A percentile compares a stretch with the other conserved stretches of the same genome.
Conservation (phyloP, 1,140 invertebrate genomes). For the Luehdorfia chinensis region DNA sequence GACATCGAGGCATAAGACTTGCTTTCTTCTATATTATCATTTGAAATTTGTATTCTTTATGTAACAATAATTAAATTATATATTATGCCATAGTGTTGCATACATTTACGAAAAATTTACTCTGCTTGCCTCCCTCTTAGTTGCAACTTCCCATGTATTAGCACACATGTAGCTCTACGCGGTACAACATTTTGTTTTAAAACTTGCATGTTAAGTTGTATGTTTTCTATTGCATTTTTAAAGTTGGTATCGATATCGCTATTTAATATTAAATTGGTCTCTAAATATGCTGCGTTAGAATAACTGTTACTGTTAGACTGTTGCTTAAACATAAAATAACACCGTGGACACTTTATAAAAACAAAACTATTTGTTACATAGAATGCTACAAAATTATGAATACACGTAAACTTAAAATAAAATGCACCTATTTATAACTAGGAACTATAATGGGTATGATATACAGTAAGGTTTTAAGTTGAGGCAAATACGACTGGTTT, state of each 20-base stretch:
- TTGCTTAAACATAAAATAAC: slow-evolving; percentile 2
- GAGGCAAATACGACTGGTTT: too few relatives aligned
- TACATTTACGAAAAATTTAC: too few relatives aligned
- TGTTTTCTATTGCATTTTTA: not conserved
- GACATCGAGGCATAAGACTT: too few relatives aligned
- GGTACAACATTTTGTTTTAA: too few relatives aligned
- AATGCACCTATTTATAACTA: slow-evolving; percentile 48
- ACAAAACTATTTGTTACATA: slow-evolving; percentile 11
- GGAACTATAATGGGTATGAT: slow-evolving; percentile 34
- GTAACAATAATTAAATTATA: too few relatives aligned
- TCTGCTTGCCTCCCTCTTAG: too few relatives aligned
- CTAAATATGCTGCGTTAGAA: not conserved
- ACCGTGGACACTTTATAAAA: slow-evolving; percentile 17
- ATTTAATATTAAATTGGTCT: slow-evolving; percentile 4
- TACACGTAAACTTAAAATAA: slow-evolving; percentile 33
- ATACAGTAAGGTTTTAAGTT: slow-evolving; percentile 3
- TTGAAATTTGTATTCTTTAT: too few relatives aligned
- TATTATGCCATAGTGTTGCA: too few relatives aligned
- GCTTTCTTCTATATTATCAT: too few relatives aligned
- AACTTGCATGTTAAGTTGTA: not conserved
- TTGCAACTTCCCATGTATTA: too few relatives aligned
- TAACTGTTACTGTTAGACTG: not conserved
- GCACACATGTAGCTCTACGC: too few relatives aligned
- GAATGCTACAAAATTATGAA: slow-evolving; percentile 27
- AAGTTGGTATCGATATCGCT: too few relatives aligned